Evolutionary conservation across 2,113 vertebrate species (phyloP), one percentile per base, ranked within the genome.

Genomic region (Blennius ocellaris): DNA sequence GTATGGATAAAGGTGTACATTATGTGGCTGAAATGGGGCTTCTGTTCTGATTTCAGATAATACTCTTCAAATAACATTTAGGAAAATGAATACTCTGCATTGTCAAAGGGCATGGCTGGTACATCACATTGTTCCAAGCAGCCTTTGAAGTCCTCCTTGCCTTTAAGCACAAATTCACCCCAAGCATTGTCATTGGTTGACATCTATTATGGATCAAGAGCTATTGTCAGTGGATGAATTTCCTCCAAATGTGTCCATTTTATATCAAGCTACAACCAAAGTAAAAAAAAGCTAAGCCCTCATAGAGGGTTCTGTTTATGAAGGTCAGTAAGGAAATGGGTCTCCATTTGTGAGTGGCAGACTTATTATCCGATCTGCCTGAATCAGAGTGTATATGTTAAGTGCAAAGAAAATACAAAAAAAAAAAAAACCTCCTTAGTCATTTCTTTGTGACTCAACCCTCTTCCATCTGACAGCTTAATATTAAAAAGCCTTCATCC

Each of bases 401-500:
- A 63, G 56, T 65, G 52, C 45, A 38, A 36, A 30, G 21, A 2
- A 30, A 30, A 30, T 2, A 30, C 2, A 30, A 30, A 30, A 30
- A 30, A 30, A 30, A 30, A 30, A 30, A 79, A 77, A 84, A 76
- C 69, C 78, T 82, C 68, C 59, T 69, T 58, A 88, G 78, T 88
- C 61, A 82, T 80, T 84, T 79, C 52, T 72, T 69, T 85, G 66
- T 83, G 86, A 72, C 76, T 80, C 79, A 80, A 50, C 57, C 64
- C 45, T 71, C 76, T 84, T 15, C 21, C 39, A 41, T 63, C 73
- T 76, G 77, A 88, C 83, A 81, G 81, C 79, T 82, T 87, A 73
- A 83, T 86, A 86, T 86, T 80, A 80, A 87, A 87, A 87, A 75
- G 80, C 73, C 67, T 77, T 87, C 78, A 81, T 81, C 69, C 84